Evolutionary conservation across 2,888 invertebrate genomes (phyloP).

Genomic region (Tribolium freemani): DNA sequence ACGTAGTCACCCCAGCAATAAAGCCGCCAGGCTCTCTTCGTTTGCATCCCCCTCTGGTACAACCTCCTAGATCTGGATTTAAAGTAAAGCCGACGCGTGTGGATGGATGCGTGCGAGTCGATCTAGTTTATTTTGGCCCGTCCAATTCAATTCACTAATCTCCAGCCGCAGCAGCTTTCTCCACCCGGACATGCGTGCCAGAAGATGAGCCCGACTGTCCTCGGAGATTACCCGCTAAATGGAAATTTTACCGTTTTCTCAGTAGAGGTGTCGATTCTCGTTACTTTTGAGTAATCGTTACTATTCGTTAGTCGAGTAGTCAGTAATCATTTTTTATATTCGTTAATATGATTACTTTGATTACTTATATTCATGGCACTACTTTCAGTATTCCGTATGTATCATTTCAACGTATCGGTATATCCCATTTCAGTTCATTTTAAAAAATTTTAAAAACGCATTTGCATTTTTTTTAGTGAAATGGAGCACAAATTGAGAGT

Average conservation of each 20-base stretch:
- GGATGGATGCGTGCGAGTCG: conserved; percentile 1
- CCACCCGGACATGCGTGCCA: conserved; percentile 22
- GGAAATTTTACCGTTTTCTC: background rate
- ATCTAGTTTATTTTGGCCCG: conserved; percentile 42
- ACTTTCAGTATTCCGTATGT: too few species aligned
- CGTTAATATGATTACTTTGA: too few species aligned
- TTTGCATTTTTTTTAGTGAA: too few species aligned
- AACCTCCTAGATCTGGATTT: conserved; percentile 47
- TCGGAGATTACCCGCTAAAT: conserved; percentile 2
- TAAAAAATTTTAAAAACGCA: too few species aligned
- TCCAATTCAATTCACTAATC: conserved; percentile 44
- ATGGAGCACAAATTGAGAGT: too few species aligned
- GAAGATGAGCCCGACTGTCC: background rate
- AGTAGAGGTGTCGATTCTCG: too few species aligned
- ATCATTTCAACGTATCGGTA: too few species aligned
- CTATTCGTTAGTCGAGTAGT: too few species aligned
- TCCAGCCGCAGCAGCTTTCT: background rate
- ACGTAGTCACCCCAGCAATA: conserved; percentile 53
- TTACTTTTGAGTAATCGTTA: too few species aligned
- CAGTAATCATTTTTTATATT: too few species aligned
- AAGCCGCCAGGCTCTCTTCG: conserved; percentile 44
- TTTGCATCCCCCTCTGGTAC: conserved; percentile 45
- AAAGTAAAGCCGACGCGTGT: conserved; percentile 45
- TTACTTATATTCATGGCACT: too few species aligned
- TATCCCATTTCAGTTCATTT: too few species aligned